Percentiles rank a stretch among this genome's conserved stretches.
Conservation (phyloP, 2,113 vertebrate species). For the Corythoichthys haematopterus region DNA sequence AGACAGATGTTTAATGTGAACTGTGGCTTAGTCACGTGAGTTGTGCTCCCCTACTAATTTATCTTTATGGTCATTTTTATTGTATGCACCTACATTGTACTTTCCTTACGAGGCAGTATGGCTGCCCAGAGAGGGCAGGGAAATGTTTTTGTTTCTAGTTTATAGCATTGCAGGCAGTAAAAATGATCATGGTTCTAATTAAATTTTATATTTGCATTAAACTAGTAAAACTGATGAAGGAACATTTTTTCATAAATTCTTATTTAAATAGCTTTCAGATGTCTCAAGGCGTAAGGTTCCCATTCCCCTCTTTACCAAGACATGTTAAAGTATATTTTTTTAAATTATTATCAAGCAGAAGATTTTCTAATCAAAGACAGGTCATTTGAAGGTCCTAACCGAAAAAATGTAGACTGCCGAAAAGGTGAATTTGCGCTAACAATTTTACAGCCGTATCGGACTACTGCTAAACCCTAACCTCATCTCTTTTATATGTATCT, state of each 20-base stretch:
- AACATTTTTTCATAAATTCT: neutral
- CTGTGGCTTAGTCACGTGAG: constrained; percentile 2
- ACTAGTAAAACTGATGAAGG: neutral
- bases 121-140: neutral
- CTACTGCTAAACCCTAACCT: neutral
- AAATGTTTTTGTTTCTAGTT: constrained; percentile 1
- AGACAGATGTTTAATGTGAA: neutral
- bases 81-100: constrained; percentile 13
- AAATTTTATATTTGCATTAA: neutral
- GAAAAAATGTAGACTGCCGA: neutral
- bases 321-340: neutral
- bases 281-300: neutral
- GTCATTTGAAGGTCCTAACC: neutral
- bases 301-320: neutral
- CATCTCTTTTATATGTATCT: neutral
- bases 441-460: neutral
- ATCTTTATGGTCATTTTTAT: constrained; percentile 29
- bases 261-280: neutral
- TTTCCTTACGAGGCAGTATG: constrained; percentile 3
- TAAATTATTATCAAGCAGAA: neutral
- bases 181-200: neutral
- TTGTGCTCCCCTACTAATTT: constrained; percentile 18
- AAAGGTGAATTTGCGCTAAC: neutral
- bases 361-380: neutral
- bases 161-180: neutral